Evolutionary conservation across 2,888 invertebrate genomes (phyloP), one percentile per base, ranked within the genome.

Genomic region (Crioceris asparagi): DNA sequence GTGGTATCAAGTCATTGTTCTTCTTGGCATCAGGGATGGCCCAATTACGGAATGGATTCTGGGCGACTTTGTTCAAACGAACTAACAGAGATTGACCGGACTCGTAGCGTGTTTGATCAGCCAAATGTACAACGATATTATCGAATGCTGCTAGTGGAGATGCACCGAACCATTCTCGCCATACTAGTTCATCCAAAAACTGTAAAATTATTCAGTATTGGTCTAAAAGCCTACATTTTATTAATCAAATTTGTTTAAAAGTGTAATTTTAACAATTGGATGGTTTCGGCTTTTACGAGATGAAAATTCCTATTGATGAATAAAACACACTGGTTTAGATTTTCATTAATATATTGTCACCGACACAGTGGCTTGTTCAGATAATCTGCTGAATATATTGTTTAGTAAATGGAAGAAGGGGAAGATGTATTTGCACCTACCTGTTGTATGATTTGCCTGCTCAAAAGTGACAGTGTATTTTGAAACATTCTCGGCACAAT

Each of bases 401-500:
- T n/a, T n/a, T n/a, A n/a, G n/a, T n/a, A n/a, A n/a, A n/a, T n/a
- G n/a, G n/a, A n/a, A n/a, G n/a, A n/a, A n/a, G n/a, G n/a, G n/a
- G n/a, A n/a, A n/a, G n/a, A n/a, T n/a, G n/a, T n/a, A n/a, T n/a
- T n/a, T 33, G 2, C 11, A 30, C 41, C 31, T 36, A 47, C 47
- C 61, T 88, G 87, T 61, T 91, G 91, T 52, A 91, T 87, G 59
- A 88, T 84, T 62, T 83, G 83, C 31, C 85, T 70, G 2, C 84
- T 86, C 1, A 91, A 65, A 45, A 87, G 60, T 7, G 86, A 85
- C 5, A 90, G 62, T 0, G 88, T 88, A 49, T 86, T 88, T 67
- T 88, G 83, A 66, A 90, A 91, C 87, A 90, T 88, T 53, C 87
- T 73, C 0, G 91, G 90, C 2, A 90, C 86, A 36, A 87, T 83